A percentile compares a stretch with the other conserved stretches of the same genome.
phyloP scores from a whole-genome alignment of 1,140 invertebrate genomes.

The Elymnias hypermnestra region DNA sequence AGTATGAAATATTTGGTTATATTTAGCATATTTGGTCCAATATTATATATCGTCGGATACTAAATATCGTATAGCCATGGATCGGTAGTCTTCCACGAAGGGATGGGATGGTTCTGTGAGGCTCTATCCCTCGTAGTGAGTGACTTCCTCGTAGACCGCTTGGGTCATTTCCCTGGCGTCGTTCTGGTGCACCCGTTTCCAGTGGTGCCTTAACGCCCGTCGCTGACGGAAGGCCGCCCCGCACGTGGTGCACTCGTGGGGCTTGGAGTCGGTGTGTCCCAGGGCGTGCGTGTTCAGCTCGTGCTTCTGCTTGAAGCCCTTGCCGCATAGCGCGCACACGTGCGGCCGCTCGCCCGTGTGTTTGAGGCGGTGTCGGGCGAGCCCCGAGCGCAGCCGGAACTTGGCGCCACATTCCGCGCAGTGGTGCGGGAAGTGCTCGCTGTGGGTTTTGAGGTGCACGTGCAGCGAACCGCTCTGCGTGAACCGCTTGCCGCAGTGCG shows the following conservation, averaged over 20 bases:
- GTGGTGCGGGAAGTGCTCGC: conserved; percentile 75
- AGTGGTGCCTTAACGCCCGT: conserved; percentile 42
- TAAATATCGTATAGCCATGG: too few species aligned
- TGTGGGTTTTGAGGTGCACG: conserved; percentile 74
- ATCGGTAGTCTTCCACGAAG: too few species aligned
- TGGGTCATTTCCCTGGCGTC: conserved; percentile 8
- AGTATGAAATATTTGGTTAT: too few species aligned
- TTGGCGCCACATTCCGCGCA: conserved; percentile 80
- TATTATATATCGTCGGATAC: too few species aligned
- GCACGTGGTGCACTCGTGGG: conserved; percentile 37
- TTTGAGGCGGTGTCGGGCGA: conserved; percentile 77
- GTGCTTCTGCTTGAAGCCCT: conserved; percentile 77
- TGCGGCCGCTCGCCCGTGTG: conserved; percentile 83
- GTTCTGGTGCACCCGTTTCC: conserved; percentile 32
- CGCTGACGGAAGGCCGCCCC: conserved; percentile 41
- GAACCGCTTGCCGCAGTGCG: conserved; percentile 72
- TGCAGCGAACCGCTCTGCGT: conserved; percentile 65
- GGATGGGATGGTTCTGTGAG: too few species aligned
- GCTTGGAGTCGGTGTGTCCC: conserved; percentile 36
- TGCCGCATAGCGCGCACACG: conserved; percentile 79
- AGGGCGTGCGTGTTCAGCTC: conserved; percentile 78
- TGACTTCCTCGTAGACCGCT: conserved; percentile 22
- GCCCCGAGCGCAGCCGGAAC: conserved; percentile 77
- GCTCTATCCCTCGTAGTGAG: conserved; percentile 19
- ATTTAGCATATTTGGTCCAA: too few species aligned